Evolutionary conservation across 2,113 vertebrate genomes (phyloP).

Genomic region (Dendrocopos noguchii): DNA sequence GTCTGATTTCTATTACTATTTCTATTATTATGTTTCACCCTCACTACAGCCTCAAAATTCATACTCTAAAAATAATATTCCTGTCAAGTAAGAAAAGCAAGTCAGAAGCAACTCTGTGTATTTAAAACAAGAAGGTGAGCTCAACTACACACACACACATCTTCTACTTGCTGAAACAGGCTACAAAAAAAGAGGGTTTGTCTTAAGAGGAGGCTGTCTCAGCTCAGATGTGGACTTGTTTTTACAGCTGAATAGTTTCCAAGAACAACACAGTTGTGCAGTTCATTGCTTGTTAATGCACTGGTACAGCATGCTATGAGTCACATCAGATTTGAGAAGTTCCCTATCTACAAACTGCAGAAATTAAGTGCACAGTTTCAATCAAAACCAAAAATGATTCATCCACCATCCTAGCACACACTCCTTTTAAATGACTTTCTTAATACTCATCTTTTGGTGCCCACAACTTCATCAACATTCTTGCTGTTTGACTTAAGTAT

Average conservation of each 20-base stretch:
- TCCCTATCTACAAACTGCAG: not conserved
- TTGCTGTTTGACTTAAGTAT: not conserved
- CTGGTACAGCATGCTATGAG: not conserved
- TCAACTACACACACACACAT: not conserved
- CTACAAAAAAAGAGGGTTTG: not conserved
- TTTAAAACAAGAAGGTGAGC: not conserved
- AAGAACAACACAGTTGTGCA: not conserved
- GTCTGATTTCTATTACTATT: not conserved
- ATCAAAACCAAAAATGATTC: not conserved
- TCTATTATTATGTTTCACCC: not conserved
- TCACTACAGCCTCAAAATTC: not conserved
- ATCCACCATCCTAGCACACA: not conserved
- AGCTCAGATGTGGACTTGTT: not conserved
- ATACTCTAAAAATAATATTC: not conserved
- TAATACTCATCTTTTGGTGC: not conserved
- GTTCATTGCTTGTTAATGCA: not conserved
- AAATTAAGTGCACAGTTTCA: not conserved
- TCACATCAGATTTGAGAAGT: not conserved
- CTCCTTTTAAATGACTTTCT: not conserved
- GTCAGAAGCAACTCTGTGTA: not conserved
- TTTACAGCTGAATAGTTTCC: slow-evolving; percentile 13
- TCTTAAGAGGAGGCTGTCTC: not conserved
- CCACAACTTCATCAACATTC: not conserved
- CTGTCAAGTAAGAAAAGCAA: not conserved
- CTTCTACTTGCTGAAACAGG: not conserved